phyloP scores from a whole-genome alignment of 2,113 vertebrate species.

The Cavia aperea region DNA sequence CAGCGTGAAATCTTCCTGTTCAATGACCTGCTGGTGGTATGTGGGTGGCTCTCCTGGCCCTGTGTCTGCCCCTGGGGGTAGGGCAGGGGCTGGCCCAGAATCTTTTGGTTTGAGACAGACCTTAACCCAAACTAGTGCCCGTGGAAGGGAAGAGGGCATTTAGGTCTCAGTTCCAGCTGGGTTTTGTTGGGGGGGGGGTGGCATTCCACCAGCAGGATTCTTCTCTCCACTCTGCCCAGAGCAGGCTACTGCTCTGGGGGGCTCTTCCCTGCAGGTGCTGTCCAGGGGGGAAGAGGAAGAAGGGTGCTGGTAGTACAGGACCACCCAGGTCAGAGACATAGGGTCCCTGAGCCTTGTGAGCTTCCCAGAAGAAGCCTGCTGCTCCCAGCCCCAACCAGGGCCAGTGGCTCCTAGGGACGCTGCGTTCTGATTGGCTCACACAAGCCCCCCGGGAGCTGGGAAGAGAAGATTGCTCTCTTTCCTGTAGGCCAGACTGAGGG shows the following conservation, averaged over 20 bases:
- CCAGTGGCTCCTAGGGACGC: rapidly evolving
- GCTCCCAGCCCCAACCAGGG: background rate
- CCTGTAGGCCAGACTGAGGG: background rate
- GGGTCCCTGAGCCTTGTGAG: background rate
- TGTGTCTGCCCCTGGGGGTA: background rate
- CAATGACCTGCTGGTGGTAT: constrained; percentile 97
- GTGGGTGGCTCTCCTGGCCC: constrained; percentile 32
- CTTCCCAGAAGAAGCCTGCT: background rate
- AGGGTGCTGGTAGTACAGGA: background rate
- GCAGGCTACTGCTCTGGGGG: background rate
- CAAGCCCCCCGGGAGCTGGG: background rate
- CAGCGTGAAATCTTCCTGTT: constrained; percentile 98
- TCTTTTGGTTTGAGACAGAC: background rate
- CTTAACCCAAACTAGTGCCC: background rate
- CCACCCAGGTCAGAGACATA: background rate
- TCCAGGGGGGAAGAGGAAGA: background rate
- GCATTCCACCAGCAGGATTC: background rate
- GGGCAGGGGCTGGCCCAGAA: background rate
- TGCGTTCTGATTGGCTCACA: background rate
- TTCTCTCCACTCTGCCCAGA: background rate
- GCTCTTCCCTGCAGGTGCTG: background rate
- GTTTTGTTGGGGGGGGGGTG: background rate
- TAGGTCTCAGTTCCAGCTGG: background rate
- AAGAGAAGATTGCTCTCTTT: background rate
- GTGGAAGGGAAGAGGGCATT: background rate